phyloP scores from a whole-genome alignment of 2,113 vertebrate species.

The Cacatua alba region DNA sequence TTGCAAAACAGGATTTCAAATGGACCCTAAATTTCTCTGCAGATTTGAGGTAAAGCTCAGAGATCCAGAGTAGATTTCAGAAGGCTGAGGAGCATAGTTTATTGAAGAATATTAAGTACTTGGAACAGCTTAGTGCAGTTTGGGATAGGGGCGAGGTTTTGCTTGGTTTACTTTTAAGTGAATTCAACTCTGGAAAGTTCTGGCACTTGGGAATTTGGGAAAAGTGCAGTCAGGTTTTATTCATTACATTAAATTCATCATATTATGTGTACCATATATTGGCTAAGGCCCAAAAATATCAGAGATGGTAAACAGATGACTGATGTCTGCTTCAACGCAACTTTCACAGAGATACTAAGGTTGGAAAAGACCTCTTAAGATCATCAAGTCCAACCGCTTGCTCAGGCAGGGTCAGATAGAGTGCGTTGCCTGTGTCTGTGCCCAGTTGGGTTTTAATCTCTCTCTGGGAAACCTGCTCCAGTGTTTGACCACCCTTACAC shows the following conservation, averaged over 20 bases:
- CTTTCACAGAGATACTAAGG: neutral
- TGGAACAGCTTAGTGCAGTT: neutral
- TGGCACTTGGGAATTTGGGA: neutral
- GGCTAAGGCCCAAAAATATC: neutral
- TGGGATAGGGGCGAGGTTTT: neutral
- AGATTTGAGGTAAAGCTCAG: neutral
- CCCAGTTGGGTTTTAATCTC: neutral
- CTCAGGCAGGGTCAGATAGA: neutral
- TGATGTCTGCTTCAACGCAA: neutral
- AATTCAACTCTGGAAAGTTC: neutral
- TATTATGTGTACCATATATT: neutral
- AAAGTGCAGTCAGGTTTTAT: neutral
- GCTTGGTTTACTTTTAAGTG: neutral
- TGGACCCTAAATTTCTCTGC: neutral
- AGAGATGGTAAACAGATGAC: neutral
- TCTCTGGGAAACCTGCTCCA: neutral
- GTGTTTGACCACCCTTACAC: neutral
- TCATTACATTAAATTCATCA: neutral
- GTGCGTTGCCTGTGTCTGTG: accelerated
- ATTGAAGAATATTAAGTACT: neutral
- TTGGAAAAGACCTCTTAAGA: neutral
- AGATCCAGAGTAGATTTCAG: neutral
- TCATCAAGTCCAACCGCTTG: accelerated
- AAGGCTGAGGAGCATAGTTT: neutral
- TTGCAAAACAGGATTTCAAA: neutral